A percentile compares a stretch with the other conserved stretches of the same genome.
These are phyloP conservation scores for Cherax quadricarinatus DNA, from an alignment of 1,140 invertebrate genomes.

Conservation along the genomic window DNA sequence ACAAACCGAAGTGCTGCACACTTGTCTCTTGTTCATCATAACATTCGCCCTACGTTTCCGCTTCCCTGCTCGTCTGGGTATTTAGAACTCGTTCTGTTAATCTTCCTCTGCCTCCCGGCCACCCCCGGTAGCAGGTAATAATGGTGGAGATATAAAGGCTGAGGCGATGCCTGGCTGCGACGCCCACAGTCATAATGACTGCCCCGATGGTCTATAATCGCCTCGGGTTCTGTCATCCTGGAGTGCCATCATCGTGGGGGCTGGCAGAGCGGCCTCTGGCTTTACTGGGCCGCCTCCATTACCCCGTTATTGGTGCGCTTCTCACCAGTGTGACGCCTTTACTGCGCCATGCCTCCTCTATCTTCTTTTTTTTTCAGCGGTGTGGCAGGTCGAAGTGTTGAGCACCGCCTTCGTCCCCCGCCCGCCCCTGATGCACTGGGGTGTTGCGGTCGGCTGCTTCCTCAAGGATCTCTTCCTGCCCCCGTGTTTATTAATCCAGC, in stretches of 20 bases:
- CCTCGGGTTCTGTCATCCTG: neutral
- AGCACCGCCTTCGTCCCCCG: too few species aligned
- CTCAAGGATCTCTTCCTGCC: too few species aligned
- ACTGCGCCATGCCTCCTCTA: neutral
- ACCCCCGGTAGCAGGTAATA: neutral
- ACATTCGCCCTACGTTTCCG: too few species aligned
- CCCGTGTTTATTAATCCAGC: too few species aligned
- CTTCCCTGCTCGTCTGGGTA: too few species aligned
- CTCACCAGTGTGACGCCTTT: neutral
- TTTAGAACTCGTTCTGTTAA: too few species aligned
- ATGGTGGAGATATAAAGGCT: neutral
- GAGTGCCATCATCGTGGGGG: neutral
- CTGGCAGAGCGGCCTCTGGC: neutral
- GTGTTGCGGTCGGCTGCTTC: too few species aligned
- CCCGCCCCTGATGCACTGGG: too few species aligned
- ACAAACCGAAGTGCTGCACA: too few species aligned
- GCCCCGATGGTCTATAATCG: neutral
- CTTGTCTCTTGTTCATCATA: too few species aligned
- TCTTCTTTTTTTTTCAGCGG: neutral
- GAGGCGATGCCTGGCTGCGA: neutral
- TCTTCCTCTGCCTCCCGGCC: neutral
- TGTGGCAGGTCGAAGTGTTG: too few species aligned
- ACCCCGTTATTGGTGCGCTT: neutral
- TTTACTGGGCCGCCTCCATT: neutral
- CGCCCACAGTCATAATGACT: neutral